These are phyloP conservation scores for Pseudorasbora parva DNA, from an alignment of 2,113 vertebrate genomes.

Conservation along the genomic window DNA sequence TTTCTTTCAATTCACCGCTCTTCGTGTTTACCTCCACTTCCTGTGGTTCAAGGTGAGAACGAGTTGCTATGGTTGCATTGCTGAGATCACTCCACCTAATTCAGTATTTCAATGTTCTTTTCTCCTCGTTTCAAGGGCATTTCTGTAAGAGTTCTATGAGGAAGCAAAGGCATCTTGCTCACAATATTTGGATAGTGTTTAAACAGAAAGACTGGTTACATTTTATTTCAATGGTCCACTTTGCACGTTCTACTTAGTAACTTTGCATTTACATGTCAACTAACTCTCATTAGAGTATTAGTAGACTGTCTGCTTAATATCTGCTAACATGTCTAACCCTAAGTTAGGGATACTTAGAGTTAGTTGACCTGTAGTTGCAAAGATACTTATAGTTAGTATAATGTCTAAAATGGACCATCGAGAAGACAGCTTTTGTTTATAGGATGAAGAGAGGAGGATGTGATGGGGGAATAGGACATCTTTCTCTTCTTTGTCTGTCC, in stretches of 20 bases:
- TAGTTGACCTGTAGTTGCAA: no score
- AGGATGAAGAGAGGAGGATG: background rate
- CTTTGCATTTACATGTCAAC: no score
- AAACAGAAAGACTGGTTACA: conserved; percentile 21
- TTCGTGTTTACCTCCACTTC: conserved; percentile 36
- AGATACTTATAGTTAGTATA: no score
- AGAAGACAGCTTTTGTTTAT: conserved; percentile 35
- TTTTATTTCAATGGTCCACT: no score
- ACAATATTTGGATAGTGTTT: conserved; percentile 45
- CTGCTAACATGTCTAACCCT: no score
- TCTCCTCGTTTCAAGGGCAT: conserved; percentile 54
- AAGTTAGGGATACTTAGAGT: no score
- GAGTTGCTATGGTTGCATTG: conserved; percentile 74
- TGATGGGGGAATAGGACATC: background rate
- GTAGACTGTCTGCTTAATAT: no score
- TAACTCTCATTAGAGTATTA: no score
- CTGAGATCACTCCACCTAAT: conserved; percentile 51
- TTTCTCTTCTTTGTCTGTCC: conserved; percentile 6
- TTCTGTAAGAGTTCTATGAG: conserved; percentile 48
- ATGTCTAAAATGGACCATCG: no score
- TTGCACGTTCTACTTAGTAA: no score
- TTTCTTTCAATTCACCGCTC: conserved; percentile 48
- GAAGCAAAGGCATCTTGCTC: conserved; percentile 33
- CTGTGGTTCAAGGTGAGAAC: conserved; percentile 72
- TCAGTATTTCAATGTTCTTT: conserved; percentile 50